Percentiles rank a stretch among this genome's conserved stretches.
Conservation (phyloP, 1,140 invertebrate species). For the Orius laevigatus region DNA sequence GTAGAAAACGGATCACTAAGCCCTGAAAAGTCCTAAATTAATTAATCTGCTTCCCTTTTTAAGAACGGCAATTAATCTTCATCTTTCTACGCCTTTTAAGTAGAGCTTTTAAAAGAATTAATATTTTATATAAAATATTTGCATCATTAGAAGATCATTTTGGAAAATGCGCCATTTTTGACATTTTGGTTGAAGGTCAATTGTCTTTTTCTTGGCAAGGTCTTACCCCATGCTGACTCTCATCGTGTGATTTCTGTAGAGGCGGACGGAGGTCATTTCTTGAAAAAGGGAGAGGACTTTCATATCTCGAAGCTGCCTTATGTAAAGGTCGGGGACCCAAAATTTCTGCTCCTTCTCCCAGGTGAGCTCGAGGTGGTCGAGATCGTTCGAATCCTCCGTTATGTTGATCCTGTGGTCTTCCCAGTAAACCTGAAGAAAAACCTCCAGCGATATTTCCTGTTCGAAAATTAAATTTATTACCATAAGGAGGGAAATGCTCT, state of each 20-base stretch:
- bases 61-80: too few species aligned
- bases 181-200: background rate
- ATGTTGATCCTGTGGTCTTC: conserved; percentile 32
- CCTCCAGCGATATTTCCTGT: conserved; percentile 40
- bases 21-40: too few species aligned
- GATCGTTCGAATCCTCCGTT: conserved; percentile 23
- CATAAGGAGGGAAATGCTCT: background rate
- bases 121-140: too few species aligned
- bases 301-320: conserved; percentile 39
- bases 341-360: conserved; percentile 26
- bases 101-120: too few species aligned
- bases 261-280: conserved; percentile 37
- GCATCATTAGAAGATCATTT: too few species aligned
- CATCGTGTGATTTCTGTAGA: conserved; percentile 38
- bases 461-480: background rate
- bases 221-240: conserved; percentile 40
- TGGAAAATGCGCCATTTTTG: too few species aligned
- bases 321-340: conserved; percentile 40
- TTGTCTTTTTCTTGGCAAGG: conserved; percentile 9
- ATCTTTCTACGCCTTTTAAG: too few species aligned
- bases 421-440: conserved; percentile 42
- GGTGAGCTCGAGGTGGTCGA: conserved; percentile 23
- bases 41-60: too few species aligned
- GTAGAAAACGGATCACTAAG: too few species aligned
- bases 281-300: conserved; percentile 36